A percentile compares a stretch with the other conserved stretches of the same genome.
These are phyloP conservation scores for Hydropsyche betteni DNA, from an alignment of 2,888 invertebrate genomes.

Conservation along the genomic window DNA sequence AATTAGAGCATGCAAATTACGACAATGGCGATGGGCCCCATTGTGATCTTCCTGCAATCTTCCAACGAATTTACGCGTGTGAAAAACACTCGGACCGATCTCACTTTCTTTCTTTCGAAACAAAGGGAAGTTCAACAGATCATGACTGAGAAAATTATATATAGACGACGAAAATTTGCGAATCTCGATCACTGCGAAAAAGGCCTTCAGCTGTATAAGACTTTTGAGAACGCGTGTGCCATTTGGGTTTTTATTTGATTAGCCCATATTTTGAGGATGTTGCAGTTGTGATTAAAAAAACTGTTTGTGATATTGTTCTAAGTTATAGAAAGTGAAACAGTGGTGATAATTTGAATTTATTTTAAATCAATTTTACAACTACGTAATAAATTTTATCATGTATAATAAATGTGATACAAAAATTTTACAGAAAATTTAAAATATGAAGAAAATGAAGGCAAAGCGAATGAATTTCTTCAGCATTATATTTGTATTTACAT, in stretches of 20 bases:
- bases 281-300: no score
- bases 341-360: no score
- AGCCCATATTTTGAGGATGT: no score
- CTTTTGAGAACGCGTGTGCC: neutral
- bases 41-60: conserved; percentile 26
- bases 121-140: conserved; percentile 47
- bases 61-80: conserved; percentile 28
- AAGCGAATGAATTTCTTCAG: neutral
- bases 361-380: no score
- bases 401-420: no score
- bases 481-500: conserved; percentile 35
- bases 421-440: neutral
- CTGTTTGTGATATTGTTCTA: no score
- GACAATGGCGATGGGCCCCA: neutral
- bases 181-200: conserved; percentile 44
- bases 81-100: conserved; percentile 29
- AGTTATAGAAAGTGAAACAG: no score
- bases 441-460: neutral
- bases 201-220: conserved; percentile 28
- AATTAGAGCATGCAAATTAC: conserved; percentile 25
- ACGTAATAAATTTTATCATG: no score
- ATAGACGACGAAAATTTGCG: conserved; percentile 48
- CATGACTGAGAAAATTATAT: conserved; percentile 49
- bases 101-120: conserved; percentile 47
- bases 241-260: no score